Evolutionary conservation across 2,113 vertebrate species (phyloP), one percentile per base, ranked within the genome.

Genomic region (Nesoenas mayeri): DNA sequence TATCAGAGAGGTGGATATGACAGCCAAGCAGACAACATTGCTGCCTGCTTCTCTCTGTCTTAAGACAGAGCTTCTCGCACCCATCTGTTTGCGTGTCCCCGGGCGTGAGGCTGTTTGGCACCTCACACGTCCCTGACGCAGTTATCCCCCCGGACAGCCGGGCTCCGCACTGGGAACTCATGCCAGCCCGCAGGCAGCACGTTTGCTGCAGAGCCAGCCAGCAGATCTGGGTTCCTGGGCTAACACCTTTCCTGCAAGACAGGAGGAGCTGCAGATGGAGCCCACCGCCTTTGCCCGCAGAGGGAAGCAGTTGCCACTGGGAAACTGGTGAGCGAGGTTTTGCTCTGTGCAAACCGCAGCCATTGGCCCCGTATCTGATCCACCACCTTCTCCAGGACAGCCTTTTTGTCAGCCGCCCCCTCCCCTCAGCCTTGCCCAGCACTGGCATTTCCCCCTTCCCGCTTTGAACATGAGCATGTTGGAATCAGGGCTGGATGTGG

Each of bases 71-170:
- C 57, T 90, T 17, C 72, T 93, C 18, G 1, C 51, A 65, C 66
- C 81, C 73, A 85, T 93, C 85, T 96, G 80, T 85, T 74, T 75
- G 83, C 31, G 1, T 18, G 65, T 74, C 70, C 81, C 70, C 6
- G 2, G 1, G 3, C 2, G 2, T 1, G 2, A 70, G 78, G 81
- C 77, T 31, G 12, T 58, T 84, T 4, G 5, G 69, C 61, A 74
- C 36, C 56, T 74, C 42, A 4, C 12, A 0, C 12, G 40, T 87
- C 73, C 67, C 70, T 71, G 80, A 25, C 4, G 12, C 36, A 7
- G 53, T 56, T 78, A 12, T 42, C 60, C 31, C 78, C 51, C 18
- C 5, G 26, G 91, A 56, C 80, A 88, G 83, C 72, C 11, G 5
- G 56, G 67, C 58, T 75, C 62, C 15, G 1, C 9, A 3, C 79